Evolutionary conservation across 2,797 vertebrate genomes (phyloP).

Genomic region (Oceanodroma leucorhoa): DNA sequence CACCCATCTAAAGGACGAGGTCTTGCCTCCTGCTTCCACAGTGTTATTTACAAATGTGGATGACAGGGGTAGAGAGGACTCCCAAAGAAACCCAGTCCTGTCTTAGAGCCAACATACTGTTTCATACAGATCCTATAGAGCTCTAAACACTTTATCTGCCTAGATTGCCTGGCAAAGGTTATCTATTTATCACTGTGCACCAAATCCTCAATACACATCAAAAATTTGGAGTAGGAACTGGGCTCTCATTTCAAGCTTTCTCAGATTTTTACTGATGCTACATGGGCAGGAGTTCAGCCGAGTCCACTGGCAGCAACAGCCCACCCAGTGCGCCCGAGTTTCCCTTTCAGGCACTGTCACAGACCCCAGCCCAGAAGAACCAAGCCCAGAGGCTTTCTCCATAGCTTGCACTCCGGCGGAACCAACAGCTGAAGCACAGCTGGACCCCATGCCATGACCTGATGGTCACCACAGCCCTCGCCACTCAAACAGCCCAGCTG

Average conservation of each 20-base stretch:
- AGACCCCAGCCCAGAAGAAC: not conserved
- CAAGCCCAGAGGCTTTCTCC: not conserved
- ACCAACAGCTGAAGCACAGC: not conserved
- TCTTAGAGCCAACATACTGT: not conserved
- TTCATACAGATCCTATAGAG: not conserved
- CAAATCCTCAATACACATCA: not conserved
- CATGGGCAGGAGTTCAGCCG: not conserved
- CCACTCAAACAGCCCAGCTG: not conserved
- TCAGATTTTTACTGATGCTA: not conserved
- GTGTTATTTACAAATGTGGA: not conserved
- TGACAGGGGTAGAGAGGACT: not conserved
- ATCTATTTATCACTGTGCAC: rapidly evolving
- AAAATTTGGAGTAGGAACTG: not conserved
- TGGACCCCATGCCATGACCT: rapidly evolving
- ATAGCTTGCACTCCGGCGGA: rapidly evolving
- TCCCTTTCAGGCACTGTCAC: not conserved
- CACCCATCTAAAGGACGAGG: not conserved
- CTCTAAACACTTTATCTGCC: not conserved
- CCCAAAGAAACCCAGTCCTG: not conserved
- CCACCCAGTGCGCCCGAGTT: not conserved
- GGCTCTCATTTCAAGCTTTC: not conserved
- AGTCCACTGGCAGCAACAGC: not conserved
- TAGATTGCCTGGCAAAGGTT: not conserved
- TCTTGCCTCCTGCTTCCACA: not conserved
- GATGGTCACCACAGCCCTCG: not conserved